A percentile compares a stretch with the other conserved stretches of the same genome.
phyloP scores from a whole-genome alignment of 2,888 invertebrate genomes.

The Rugalucina vietnamica region DNA sequence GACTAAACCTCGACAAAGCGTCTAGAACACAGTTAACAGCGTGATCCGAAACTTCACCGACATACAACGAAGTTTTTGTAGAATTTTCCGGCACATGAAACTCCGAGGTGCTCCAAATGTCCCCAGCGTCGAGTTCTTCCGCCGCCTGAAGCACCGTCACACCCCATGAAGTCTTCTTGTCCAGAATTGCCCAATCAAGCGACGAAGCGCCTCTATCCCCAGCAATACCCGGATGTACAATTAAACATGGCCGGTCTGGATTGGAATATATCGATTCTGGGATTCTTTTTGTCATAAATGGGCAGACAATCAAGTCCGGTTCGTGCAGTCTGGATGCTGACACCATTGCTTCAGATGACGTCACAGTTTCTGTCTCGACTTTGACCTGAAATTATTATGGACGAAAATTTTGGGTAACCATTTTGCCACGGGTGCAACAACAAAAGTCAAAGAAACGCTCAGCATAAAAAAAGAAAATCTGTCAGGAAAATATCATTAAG shows the following conservation, averaged over 20 bases:
- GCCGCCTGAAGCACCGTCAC: conserved; percentile 39
- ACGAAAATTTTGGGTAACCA: too few species aligned
- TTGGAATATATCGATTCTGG: conserved; percentile 30
- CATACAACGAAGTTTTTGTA: conserved; percentile 48
- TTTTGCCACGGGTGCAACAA: too few species aligned
- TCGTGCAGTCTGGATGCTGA: not conserved
- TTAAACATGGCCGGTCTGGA: conserved; percentile 30
- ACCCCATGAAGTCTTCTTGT: conserved; percentile 24
- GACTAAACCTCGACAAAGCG: conserved; percentile 37
- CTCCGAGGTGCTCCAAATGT: conserved; percentile 42
- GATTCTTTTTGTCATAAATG: conserved; percentile 40
- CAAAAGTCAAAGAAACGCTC: too few species aligned
- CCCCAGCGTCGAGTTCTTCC: conserved; percentile 35
- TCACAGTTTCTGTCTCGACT: not conserved
- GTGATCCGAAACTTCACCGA: conserved; percentile 25
- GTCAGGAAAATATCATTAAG: too few species aligned
- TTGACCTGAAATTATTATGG: conserved; percentile 32
- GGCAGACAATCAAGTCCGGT: conserved; percentile 47
- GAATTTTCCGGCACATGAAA: conserved; percentile 23
- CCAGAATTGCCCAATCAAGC: conserved; percentile 35
- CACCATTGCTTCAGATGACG: not conserved
- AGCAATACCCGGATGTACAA: conserved; percentile 51
- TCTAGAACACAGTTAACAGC: conserved; percentile 41
- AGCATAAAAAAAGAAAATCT: too few species aligned
- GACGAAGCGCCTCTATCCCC: conserved; percentile 51